Evolutionary conservation across 2,113 vertebrate genomes (phyloP).

Genomic region (Falco punctatus): DNA sequence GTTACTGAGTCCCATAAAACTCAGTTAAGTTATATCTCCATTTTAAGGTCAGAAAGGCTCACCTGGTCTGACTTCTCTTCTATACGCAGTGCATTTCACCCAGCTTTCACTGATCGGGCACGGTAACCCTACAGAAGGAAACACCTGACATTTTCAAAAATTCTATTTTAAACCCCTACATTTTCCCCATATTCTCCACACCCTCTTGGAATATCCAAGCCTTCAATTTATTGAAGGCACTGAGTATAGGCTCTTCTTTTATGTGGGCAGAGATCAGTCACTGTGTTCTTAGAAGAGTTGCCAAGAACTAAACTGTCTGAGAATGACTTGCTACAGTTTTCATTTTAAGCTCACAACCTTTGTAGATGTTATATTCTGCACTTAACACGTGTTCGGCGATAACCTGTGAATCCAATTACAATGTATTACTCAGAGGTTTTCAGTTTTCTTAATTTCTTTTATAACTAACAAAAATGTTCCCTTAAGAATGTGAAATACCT

Average conservation of each 20-base stretch:
- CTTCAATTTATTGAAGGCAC: neutral
- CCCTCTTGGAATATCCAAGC: neutral
- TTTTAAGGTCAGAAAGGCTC: neutral
- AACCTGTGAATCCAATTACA: neutral
- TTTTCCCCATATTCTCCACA: neutral
- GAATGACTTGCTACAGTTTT: neutral
- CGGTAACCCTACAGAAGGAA: neutral
- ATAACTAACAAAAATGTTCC: neutral
- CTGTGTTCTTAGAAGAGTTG: neutral
- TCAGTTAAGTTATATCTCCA: neutral
- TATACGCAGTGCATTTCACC: neutral
- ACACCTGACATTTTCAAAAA: neutral
- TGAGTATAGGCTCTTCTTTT: slow-evolving; percentile 15
- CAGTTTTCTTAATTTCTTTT: neutral
- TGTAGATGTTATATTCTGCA: slow-evolving; percentile 2
- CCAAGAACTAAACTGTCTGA: slow-evolving; percentile 27
- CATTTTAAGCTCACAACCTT: neutral
- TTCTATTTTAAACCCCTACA: neutral
- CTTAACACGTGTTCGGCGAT: neutral
- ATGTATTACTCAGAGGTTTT: slow-evolving; percentile 6
- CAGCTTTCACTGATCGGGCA: neutral
- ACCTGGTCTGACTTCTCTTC: neutral
- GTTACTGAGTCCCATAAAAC: neutral
- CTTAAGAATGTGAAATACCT: slow-evolving; percentile 34
- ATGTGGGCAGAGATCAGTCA: slow-evolving; percentile 25